Conservation (phyloP, 2,797 vertebrate species). For the Craterocephalus amniculus region DNA sequence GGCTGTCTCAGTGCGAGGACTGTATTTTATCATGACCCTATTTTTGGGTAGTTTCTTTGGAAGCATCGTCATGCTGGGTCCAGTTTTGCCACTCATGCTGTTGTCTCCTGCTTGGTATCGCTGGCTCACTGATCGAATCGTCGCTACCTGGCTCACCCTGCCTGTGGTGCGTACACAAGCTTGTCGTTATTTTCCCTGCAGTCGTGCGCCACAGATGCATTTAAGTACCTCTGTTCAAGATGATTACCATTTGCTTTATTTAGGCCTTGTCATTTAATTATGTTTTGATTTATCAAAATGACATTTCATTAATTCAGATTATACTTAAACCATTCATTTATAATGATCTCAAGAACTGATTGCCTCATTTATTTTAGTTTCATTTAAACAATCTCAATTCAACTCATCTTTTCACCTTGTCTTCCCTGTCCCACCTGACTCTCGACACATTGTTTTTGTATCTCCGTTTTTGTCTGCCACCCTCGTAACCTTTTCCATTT, state of each 20-base stretch:
- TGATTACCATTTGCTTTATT: constrained; percentile 14
- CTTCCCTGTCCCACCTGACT: constrained; percentile 26
- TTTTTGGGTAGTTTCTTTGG: constrained; percentile 96
- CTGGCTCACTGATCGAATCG: constrained; percentile 92
- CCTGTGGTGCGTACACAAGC: constrained; percentile 89
- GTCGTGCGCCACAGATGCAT: constrained; percentile 23
- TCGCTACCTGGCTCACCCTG: constrained; percentile 96
- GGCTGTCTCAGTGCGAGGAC: constrained; percentile 90
- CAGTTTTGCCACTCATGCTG: constrained; percentile 93
- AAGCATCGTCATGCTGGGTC: constrained; percentile 95
- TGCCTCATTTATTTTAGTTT: constrained; percentile 26
- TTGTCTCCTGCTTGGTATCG: constrained; percentile 94
- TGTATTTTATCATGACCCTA: constrained; percentile 91
- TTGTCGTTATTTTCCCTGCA: constrained; percentile 33
- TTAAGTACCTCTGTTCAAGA: constrained; percentile 23
- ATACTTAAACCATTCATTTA: constrained; percentile 24
- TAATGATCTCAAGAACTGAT: constrained; percentile 9
- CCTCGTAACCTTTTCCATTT: not conserved
- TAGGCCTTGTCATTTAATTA: constrained; percentile 23
- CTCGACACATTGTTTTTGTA: constrained; percentile 15
- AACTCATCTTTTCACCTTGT: constrained; percentile 1
- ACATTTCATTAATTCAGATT: constrained; percentile 34
- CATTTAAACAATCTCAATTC: constrained; percentile 9
- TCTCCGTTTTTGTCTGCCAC: not conserved
- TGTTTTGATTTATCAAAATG: constrained; percentile 26